Evolutionary conservation across 1,140 invertebrate genomes (phyloP), one percentile per base, ranked within the genome.

Genomic region (Octopus sinensis): DNA sequence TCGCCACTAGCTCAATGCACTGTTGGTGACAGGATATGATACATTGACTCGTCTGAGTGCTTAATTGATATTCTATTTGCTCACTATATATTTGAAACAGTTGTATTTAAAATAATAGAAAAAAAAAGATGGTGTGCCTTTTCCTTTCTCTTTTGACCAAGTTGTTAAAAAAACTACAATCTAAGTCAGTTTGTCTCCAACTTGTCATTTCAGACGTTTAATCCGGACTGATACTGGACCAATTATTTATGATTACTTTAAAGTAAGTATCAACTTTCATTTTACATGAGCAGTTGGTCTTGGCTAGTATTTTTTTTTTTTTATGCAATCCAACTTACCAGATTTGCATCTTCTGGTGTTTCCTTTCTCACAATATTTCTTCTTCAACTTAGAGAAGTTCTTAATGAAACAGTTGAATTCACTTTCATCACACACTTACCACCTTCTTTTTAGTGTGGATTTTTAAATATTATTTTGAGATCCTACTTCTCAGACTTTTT

Each of bases 181-280:
- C 3, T 73, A 73, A 73, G 17, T 73, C 6, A 73, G 68, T 73
- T 73, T 73, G 13, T 73, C 30, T 73, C 13, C 30, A 12, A 12
- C 56, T 62, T 62, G 9, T 62, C 7, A 43, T 84, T 85, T 13
- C 80, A 87, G 86, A 56, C 82, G 84, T 73, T 80, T 87, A 17
- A 79, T 84, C 12, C 78, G 84, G 6, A 85, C 86, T 5, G 86
- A 87, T 12, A 84, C 84, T 0, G 86, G 86, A 10, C 86, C 86
- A 52, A 79, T 86, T 5, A 86, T 87, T 53, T 86, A 83, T 79
- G 86, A 87, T 82, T 87, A 84, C 80, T 87, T 85, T 76, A 87
- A 86, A 85, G 86, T 87, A 79, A 80, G 82, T 56, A 62, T 3
- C 3, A 43, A 43, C 30, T 43, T 43, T 43, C 30, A 43, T 43